Base-by-base conservation (phyloP, 2,888 invertebrate genomes). In the Drosophila buzzatii region DNA sequence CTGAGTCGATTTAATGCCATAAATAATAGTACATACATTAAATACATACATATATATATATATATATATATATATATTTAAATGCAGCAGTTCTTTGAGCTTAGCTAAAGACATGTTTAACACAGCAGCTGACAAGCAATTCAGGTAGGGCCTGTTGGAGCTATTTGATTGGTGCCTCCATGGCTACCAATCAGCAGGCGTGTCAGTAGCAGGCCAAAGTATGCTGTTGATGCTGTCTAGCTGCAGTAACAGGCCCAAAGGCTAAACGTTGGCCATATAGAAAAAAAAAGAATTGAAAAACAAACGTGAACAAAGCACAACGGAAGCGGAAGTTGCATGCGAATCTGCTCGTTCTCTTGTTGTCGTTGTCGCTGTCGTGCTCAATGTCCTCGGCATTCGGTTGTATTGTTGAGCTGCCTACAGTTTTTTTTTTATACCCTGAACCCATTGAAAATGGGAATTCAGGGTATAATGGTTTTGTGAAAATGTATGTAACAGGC, bases 311-410 rank as follows among this genome's bases (percentile, higher is more conserved):
- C 82, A 89, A 89, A 79, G 79, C 85, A 74, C 74, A 88, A 71
- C 83, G 89, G 89, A 90, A 85, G 76, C 83, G 85, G 90, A 88
- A 89, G 90, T 80, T 85, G 83, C 90, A 88, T 85, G 80, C 72
- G 90, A 70, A 85, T 72, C 70, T 70, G 85, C 67, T 65, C 71
- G 65, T 64, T 55, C 53, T 68, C 18, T 35, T 18, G 14, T 51
- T 51, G 49, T 16, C 18, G 47, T 31, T 65, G 67, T 37, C 18
- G 47, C 23, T 60, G 55, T 70, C 49, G 52, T 55, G 59, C 60
- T 65, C 53, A 59, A 57, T 53, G 63, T 61, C 51, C 51, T 18
- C 37, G 60, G 41, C 57, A 57, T 70, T 62, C 42, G 78, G 66
- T 70, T 78, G 85, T 79, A 73, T 79, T 89, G 80, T 70, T 65